Conservation (phyloP, 1,140 invertebrate genomes). For the Ceratosolen solmsi region DNA sequence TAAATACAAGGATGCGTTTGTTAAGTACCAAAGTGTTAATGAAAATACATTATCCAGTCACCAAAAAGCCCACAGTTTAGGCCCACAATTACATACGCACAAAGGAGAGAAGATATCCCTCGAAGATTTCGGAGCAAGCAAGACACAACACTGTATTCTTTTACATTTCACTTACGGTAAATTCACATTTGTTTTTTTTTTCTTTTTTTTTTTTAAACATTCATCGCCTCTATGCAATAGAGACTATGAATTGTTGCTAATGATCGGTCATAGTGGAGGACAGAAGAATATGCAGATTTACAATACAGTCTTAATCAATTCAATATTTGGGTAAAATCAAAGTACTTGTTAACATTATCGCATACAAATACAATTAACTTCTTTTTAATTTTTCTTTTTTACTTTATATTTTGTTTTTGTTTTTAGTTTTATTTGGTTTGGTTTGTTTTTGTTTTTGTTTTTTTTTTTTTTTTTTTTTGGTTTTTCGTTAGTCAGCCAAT, state of each 20-base stretch:
- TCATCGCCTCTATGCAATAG: too few species aligned
- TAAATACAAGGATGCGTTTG: conserved; percentile 16
- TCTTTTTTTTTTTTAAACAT: background rate
- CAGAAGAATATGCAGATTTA: background rate
- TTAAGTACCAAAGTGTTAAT: conserved; percentile 55
- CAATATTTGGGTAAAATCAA: background rate
- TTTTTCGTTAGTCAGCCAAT: conserved; percentile 24
- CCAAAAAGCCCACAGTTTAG: conserved; percentile 47
- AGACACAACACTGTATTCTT: conserved; percentile 1
- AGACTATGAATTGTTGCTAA: background rate
- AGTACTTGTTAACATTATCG: background rate
- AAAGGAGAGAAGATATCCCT: conserved; percentile 27
- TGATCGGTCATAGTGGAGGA: background rate
- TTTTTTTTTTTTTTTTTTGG: too few species aligned
- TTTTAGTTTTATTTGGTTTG: too few species aligned
- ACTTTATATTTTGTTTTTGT: too few species aligned
- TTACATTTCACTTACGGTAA: background rate
- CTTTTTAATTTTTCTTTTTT: too few species aligned
- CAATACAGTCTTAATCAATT: background rate
- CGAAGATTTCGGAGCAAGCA: conserved; percentile 36
- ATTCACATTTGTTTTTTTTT: background rate
- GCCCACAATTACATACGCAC: conserved; percentile 33
- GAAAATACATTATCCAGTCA: conserved; percentile 48
- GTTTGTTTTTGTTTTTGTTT: too few species aligned
- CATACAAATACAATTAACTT: background rate